A percentile compares a stretch with the other conserved stretches of the same genome.
phyloP scores from a whole-genome alignment of 2,797 vertebrate species.

The Chanos chanos region DNA sequence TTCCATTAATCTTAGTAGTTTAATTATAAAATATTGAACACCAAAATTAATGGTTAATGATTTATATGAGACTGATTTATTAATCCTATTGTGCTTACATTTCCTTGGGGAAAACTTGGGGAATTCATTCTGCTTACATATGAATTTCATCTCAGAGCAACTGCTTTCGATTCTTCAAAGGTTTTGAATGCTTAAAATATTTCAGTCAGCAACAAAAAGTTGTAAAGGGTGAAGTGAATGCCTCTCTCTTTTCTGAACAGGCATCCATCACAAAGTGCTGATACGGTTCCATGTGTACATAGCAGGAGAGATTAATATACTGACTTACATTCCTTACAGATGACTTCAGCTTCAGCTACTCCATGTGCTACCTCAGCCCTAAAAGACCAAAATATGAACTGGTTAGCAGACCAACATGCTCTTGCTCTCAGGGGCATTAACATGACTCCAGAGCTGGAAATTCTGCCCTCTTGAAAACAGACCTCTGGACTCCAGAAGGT shows the following conservation, averaged over 20 bases:
- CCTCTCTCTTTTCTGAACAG: constrained; percentile 60
- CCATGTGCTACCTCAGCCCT: constrained; percentile 57
- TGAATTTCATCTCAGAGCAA: no score
- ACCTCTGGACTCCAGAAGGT: constrained; percentile 45
- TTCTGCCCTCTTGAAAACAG: constrained; percentile 39
- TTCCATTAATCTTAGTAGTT: no score
- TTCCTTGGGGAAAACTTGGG: no score
- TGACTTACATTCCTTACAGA: constrained; percentile 66
- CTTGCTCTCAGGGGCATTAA: constrained; percentile 46
- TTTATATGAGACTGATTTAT: no score
- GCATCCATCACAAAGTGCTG: constrained; percentile 63
- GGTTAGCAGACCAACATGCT: constrained; percentile 52
- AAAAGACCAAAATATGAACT: constrained; percentile 57
- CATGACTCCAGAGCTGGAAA: constrained; percentile 55
- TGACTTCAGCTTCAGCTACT: constrained; percentile 63
- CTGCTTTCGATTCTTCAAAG: constrained; percentile 36
- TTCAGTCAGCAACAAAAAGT: constrained; percentile 60
- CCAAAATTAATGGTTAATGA: no score
- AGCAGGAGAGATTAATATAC: constrained; percentile 60
- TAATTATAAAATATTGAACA: no score
- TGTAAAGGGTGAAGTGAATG: constrained; percentile 59
- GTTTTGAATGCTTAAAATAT: constrained; percentile 49
- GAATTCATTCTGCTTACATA: no score
- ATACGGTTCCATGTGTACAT: constrained; percentile 48
- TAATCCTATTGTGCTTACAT: background rate